A percentile compares a stretch with the other conserved stretches of the same genome.
phyloP scores from a whole-genome alignment of 2,888 invertebrate genomes.

The Andrena praecox region DNA sequence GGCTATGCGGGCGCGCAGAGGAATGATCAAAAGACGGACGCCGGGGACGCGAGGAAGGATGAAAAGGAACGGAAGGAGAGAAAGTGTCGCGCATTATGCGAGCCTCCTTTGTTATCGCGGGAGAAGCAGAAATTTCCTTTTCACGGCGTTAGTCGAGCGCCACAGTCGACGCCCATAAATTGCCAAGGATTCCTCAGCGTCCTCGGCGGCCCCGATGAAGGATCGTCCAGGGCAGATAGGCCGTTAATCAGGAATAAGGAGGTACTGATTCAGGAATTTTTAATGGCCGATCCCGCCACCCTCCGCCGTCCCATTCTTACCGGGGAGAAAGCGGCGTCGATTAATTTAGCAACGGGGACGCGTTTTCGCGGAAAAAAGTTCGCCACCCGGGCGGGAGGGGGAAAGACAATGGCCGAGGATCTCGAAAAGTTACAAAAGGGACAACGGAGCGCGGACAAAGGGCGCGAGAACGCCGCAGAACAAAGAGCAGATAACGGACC shows the following conservation, averaged over 20 bases:
- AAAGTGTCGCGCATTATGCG: conserved; percentile 9
- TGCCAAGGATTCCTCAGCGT: conserved; percentile 50
- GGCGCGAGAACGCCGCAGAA: conserved; percentile 78
- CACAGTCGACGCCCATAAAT: conserved; percentile 59
- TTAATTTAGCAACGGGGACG: conserved; percentile 74
- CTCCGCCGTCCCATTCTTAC: conserved; percentile 34
- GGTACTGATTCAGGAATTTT: conserved; percentile 77
- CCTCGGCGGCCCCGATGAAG: conserved; percentile 11
- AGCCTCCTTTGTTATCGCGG: background rate
- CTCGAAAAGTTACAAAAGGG: conserved; percentile 74
- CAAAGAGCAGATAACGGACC: conserved; percentile 82
- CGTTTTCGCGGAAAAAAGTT: conserved; percentile 66
- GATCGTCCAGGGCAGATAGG: conserved; percentile 61
- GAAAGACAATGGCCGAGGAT: conserved; percentile 69
- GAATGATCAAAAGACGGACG: background rate
- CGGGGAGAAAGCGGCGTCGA: conserved; percentile 68
- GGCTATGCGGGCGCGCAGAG: background rate
- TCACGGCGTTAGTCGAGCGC: conserved; percentile 36
- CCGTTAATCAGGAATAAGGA: conserved; percentile 75
- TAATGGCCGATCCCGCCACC: conserved; percentile 71
- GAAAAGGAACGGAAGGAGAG: background rate
- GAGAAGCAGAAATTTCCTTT: conserved; percentile 18
- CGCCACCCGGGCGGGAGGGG: background rate
- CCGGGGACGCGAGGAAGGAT: background rate
- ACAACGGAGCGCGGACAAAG: conserved; percentile 74